Evolutionary conservation across 2,888 invertebrate species (phyloP).

Genomic region (Apamea epomidion): DNA sequence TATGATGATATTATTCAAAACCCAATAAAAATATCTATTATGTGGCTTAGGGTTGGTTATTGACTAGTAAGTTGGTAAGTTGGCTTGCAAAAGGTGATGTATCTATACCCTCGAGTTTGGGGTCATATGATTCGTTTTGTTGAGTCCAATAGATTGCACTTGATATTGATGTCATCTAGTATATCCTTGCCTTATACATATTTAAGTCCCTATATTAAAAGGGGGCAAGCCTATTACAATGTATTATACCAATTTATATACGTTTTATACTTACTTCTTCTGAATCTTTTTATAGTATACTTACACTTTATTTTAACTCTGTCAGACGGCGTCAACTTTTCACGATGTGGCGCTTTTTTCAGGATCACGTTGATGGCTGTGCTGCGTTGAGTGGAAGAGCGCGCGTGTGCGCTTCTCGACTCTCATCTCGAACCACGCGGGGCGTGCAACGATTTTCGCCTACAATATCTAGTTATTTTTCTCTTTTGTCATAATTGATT

Average conservation of each 20-base stretch:
- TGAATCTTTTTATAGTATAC: constrained; percentile 1
- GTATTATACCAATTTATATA: not conserved
- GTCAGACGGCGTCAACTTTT: not conserved
- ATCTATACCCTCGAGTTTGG: too few species aligned
- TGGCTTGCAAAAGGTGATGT: too few species aligned
- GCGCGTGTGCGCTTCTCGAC: not conserved
- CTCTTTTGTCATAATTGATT: not conserved
- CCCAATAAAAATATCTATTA: too few species aligned
- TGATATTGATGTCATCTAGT: too few species aligned
- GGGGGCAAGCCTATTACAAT: not conserved
- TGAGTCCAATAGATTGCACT: too few species aligned
- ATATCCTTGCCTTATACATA: not conserved
- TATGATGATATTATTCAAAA: too few species aligned
- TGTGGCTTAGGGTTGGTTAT: too few species aligned
- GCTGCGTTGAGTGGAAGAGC: not conserved
- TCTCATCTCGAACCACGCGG: not conserved
- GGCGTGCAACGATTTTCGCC: not conserved
- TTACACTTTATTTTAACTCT: not conserved
- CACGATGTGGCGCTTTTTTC: not conserved
- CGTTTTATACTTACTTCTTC: not conserved
- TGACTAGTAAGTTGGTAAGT: too few species aligned
- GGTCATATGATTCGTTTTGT: too few species aligned
- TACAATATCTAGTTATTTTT: not conserved
- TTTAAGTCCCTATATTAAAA: not conserved
- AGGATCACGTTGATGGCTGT: not conserved